A percentile compares a stretch with the other conserved stretches of the same genome.
Conservation (phyloP, 1,140 invertebrate species). For the Drosophila lacteicornis region DNA sequence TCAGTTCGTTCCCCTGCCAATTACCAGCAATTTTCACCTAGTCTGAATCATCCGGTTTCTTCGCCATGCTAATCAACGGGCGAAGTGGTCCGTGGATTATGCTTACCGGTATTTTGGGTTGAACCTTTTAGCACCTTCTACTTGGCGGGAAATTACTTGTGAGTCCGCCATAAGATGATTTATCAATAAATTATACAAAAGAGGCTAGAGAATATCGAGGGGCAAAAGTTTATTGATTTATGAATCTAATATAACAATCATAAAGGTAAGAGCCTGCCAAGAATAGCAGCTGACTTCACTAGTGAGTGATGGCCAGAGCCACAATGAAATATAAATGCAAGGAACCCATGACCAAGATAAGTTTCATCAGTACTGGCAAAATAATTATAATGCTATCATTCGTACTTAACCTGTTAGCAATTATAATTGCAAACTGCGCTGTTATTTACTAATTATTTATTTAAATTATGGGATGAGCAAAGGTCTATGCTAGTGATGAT, state of each 20-base stretch:
- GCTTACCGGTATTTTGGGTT: constrained; percentile 25
- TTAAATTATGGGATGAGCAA: not conserved
- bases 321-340: constrained; percentile 31
- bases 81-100: constrained; percentile 28
- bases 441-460: constrained; percentile 1
- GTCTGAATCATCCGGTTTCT: constrained; percentile 52
- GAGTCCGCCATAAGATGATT: constrained; percentile 7
- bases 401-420: not conserved
- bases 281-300: constrained; percentile 37
- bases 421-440: not conserved
- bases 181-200: constrained; percentile 29
- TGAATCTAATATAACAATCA: constrained; percentile 27
- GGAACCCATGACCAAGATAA: constrained; percentile 13
- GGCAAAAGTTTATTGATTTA: constrained; percentile 36
- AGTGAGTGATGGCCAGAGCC: constrained; percentile 26
- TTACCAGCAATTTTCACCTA: constrained; percentile 51
- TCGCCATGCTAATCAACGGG: constrained; percentile 40
- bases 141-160: constrained; percentile 9
- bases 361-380: not conserved
- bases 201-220: constrained; percentile 10
- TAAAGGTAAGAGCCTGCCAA: constrained; percentile 7
- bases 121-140: constrained; percentile 47
- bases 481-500: not conserved
- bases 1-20: constrained; percentile 22
- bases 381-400: constrained; percentile 4